Percentiles rank a stretch among this genome's conserved stretches.
Conservation (phyloP, 2,113 vertebrate genomes). For the Laticauda colubrina region DNA sequence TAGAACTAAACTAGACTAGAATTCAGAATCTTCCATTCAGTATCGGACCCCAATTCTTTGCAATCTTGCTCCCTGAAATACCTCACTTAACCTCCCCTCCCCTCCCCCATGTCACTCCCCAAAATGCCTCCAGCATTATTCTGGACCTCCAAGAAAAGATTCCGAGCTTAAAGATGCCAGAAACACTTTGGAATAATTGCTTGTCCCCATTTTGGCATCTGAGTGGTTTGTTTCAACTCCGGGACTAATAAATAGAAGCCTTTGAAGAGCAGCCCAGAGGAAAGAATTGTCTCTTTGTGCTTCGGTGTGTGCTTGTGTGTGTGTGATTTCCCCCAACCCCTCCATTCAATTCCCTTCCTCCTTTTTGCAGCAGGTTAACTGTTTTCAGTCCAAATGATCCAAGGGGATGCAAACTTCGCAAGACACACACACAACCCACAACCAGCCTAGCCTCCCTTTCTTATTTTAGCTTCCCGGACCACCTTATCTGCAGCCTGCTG, state of each 20-base stretch:
- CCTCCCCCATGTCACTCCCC: no score
- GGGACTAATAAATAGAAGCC: not conserved
- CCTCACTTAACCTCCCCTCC: not conserved
- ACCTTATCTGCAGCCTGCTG: conserved; percentile 2
- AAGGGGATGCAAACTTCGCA: not conserved
- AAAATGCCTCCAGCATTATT: not conserved
- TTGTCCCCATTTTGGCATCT: not conserved
- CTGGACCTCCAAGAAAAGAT: not conserved
- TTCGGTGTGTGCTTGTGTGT: not conserved
- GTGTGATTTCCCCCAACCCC: not conserved
- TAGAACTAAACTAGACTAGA: not conserved
- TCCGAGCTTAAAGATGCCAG: not conserved
- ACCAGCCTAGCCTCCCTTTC: conserved; percentile 3
- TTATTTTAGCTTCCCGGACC: conserved; percentile 37
- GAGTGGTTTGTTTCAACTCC: not conserved
- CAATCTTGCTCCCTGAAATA: not conserved
- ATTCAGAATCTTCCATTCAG: not conserved
- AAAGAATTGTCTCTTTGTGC: not conserved
- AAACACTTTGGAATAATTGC: not conserved
- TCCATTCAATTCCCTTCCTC: not conserved
- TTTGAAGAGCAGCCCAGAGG: not conserved
- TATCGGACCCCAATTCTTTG: not conserved
- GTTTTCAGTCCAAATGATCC: not conserved
- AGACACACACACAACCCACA: not conserved
- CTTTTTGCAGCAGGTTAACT: no score